A percentile compares a stretch with the other conserved stretches of the same genome.
phyloP scores from a whole-genome alignment of 2,888 invertebrate genomes.

The Caenorhabditis sp. region DNA sequence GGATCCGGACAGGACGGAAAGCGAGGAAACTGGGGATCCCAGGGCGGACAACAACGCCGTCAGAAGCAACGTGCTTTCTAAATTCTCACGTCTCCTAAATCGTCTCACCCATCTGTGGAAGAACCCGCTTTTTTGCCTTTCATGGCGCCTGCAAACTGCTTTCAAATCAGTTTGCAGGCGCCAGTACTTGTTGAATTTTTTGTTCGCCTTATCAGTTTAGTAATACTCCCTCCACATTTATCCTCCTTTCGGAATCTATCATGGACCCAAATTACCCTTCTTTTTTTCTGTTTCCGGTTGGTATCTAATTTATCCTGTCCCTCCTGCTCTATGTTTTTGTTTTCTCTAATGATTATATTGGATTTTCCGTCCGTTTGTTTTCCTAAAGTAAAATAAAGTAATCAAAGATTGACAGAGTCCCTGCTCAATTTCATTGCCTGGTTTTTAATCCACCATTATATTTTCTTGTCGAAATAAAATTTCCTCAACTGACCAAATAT shows the following conservation, averaged over 20 bases:
- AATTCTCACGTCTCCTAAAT: neutral
- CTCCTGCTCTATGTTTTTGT: neutral
- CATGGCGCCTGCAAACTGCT: constrained; percentile 51
- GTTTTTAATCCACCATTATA: too few relatives aligned
- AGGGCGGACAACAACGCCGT: constrained; percentile 46
- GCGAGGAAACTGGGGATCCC: constrained; percentile 64
- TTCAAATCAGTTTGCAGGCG: constrained; percentile 42
- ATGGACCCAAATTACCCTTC: neutral
- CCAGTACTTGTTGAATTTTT: constrained; percentile 46
- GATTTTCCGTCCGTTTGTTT: constrained; percentile 1
- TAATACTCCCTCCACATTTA: neutral
- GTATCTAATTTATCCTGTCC: constrained; percentile 24
- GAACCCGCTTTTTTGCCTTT: constrained; percentile 41
- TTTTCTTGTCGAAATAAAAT: too few relatives aligned
- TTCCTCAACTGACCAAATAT: neutral
- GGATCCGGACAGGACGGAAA: constrained; percentile 56
- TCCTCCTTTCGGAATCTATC: constrained; percentile 3
- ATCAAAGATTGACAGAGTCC: too few relatives aligned
- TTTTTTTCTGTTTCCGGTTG: constrained; percentile 19
- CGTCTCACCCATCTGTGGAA: constrained; percentile 18
- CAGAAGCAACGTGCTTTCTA: constrained; percentile 56
- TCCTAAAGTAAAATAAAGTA: too few relatives aligned
- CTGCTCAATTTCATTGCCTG: too few relatives aligned
- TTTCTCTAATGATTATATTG: constrained; percentile 13
- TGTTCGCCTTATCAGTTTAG: constrained; percentile 22